phyloP scores from a whole-genome alignment of 2,797 vertebrate genomes.

The Botia kubotai region DNA sequence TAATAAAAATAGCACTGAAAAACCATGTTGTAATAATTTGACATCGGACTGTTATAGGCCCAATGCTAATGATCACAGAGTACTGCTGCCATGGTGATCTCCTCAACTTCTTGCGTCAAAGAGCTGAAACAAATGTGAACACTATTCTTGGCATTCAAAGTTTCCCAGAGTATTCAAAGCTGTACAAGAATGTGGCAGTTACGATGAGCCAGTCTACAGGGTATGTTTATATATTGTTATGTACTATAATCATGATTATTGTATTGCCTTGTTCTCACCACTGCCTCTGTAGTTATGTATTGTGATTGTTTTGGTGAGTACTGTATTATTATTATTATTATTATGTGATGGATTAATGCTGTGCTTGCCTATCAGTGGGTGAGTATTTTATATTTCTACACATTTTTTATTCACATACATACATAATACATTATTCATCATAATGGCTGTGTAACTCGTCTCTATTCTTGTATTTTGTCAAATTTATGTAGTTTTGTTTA shows the following conservation, averaged over 20 bases:
- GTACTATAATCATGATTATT: too few relatives aligned
- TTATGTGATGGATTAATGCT: too few relatives aligned
- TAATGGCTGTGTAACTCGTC: too few relatives aligned
- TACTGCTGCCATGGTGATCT: slow-evolving; percentile 93
- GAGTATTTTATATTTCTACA: too few relatives aligned
- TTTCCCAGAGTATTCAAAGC: slow-evolving; percentile 54
- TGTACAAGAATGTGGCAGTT: slow-evolving; percentile 85
- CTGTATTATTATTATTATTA: too few relatives aligned
- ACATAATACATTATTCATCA: too few relatives aligned
- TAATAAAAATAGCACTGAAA: neutral
- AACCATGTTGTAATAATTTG: neutral
- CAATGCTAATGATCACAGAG: slow-evolving; percentile 94
- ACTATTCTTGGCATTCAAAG: slow-evolving; percentile 70
- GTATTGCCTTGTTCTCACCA: too few relatives aligned
- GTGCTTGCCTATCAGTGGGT: neutral
- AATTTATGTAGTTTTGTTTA: too few relatives aligned
- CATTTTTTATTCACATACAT: too few relatives aligned
- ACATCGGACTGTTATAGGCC: slow-evolving; percentile 75
- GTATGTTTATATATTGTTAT: slow-evolving; percentile 59
- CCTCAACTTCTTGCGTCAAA: slow-evolving; percentile 89
- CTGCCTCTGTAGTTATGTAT: too few relatives aligned
- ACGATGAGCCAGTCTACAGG: slow-evolving; percentile 77
- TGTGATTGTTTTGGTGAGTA: too few relatives aligned
- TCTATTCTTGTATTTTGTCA: too few relatives aligned
- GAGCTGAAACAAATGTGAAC: slow-evolving; percentile 79